phyloP scores from a whole-genome alignment of 2,113 vertebrate genomes.

The Bagarius yarrelli region DNA sequence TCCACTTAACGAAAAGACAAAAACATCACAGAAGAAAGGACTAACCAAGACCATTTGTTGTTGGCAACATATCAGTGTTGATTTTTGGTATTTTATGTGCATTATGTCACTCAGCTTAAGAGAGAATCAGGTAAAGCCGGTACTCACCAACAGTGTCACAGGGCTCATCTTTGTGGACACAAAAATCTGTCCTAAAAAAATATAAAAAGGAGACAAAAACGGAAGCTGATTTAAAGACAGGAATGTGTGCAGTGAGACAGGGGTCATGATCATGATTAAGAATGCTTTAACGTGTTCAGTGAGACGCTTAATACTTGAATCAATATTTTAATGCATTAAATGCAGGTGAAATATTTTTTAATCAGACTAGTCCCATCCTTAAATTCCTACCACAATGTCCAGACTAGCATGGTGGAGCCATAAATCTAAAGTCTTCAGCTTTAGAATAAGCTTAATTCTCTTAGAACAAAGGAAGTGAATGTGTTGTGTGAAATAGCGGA shows the following conservation, averaged over 20 bases:
- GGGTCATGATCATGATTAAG: neutral
- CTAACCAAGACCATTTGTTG: constrained; percentile 4
- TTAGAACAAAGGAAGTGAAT: constrained; percentile 14
- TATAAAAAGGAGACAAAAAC: constrained; percentile 13
- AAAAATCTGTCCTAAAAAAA: constrained; percentile 93
- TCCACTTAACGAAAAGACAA: neutral
- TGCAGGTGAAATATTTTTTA: too few species aligned
- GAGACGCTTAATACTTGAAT: neutral
- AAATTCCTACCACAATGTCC: neutral
- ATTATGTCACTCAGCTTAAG: too few species aligned
- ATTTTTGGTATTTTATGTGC: constrained; percentile 6
- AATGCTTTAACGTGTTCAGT: neutral
- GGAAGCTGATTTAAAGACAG: neutral
- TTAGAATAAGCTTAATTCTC: neutral
- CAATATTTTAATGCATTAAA: too few species aligned
- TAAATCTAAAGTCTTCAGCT: neutral
- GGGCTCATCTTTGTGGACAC: constrained; percentile 95
- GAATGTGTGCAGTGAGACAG: constrained; percentile 1
- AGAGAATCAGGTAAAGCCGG: neutral
- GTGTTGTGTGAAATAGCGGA: constrained; percentile 34
- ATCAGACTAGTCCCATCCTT: neutral
- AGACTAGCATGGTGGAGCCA: neutral
- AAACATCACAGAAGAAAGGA: neutral
- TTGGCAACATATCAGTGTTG: constrained; percentile 4
- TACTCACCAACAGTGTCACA: constrained; percentile 98